phyloP scores from a whole-genome alignment of 2,888 invertebrate genomes.

The Schizotus pectinicornis region DNA sequence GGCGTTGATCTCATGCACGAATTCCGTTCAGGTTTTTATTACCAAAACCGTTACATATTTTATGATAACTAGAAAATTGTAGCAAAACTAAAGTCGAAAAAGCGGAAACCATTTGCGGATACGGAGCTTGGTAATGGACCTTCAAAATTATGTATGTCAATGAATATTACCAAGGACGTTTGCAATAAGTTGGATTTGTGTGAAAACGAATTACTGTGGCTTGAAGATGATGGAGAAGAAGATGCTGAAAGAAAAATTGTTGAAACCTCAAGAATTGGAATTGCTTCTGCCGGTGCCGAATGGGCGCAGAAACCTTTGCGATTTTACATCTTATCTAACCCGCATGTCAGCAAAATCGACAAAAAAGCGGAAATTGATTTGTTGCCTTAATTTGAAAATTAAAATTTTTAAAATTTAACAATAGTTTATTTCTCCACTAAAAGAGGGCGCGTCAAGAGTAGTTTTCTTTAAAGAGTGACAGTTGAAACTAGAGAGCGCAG shows the following conservation, averaged over 20 bases:
- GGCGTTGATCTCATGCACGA: slow-evolving; percentile 65
- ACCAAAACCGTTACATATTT: slow-evolving; percentile 33
- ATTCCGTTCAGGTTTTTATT: slow-evolving; percentile 47
- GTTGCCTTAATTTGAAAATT: neutral
- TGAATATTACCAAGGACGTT: slow-evolving; percentile 63
- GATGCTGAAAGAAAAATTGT: slow-evolving; percentile 55
- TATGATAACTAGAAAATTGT: neutral
- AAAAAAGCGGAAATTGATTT: slow-evolving; percentile 58
- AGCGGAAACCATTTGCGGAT: slow-evolving; percentile 51
- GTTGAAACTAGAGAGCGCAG: no score
- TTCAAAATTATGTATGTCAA: slow-evolving; percentile 72
- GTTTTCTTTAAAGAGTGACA: neutral
- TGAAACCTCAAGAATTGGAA: slow-evolving; percentile 66
- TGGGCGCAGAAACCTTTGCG: slow-evolving; percentile 69
- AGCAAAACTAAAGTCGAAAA: neutral
- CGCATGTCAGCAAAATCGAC: slow-evolving; percentile 65
- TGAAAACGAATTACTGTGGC: slow-evolving; percentile 58
- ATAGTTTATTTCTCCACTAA: neutral
- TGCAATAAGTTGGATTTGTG: slow-evolving; percentile 65
- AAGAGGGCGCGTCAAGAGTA: slow-evolving; percentile 1
- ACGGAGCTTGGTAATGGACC: slow-evolving; percentile 75
- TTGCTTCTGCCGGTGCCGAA: slow-evolving; percentile 65
- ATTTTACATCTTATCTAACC: slow-evolving; percentile 67
- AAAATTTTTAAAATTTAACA: slow-evolving; percentile 1
- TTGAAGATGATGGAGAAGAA: slow-evolving; percentile 54